Evolutionary conservation across 1,140 invertebrate species (phyloP).

Genomic region (Armadillidium nasatum): DNA sequence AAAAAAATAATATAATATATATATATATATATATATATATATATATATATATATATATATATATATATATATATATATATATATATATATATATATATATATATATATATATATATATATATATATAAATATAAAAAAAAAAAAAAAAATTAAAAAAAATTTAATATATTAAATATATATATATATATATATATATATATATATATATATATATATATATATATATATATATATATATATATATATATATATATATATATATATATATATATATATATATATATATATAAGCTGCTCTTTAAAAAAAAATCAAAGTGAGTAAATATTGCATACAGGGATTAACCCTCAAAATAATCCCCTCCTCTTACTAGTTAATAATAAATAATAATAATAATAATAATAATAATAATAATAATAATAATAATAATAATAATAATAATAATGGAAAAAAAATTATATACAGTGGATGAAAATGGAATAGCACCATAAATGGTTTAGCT

Average conservation of each 20-base stretch:
- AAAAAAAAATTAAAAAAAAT: neutral
- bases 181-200: neutral
- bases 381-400: neutral
- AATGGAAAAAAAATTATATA: neutral
- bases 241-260: neutral
- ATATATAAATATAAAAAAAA: neutral
- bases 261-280: conserved; percentile 1
- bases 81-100: conserved; percentile 18
- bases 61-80: neutral
- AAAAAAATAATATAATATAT: neutral
- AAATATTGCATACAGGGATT: neutral
- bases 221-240: conserved; percentile 4
- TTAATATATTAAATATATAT: neutral
- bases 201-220: neutral
- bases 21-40: neutral
- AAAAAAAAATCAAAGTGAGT: neutral
- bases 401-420: neutral
- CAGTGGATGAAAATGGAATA: neutral
- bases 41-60: neutral
- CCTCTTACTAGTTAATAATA: neutral
- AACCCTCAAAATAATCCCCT: neutral
- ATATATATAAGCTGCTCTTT: neutral
- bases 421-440: neutral
- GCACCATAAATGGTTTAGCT: too few species aligned
- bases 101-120: conserved; percentile 19